Evolutionary conservation across 2,888 invertebrate genomes (phyloP).

Genomic region (Oxyteleia sp.): DNA sequence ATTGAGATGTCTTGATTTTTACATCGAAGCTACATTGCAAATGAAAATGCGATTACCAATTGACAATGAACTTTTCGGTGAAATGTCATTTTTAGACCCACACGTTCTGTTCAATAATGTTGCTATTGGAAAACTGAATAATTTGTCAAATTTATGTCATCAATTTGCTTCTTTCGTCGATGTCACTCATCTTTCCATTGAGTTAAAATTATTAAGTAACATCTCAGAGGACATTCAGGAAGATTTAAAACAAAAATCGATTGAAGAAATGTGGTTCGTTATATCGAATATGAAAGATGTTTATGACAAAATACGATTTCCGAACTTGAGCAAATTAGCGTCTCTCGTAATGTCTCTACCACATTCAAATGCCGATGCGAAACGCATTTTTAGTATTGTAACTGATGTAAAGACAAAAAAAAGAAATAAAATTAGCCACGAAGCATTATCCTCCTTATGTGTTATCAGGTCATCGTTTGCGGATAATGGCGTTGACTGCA

Average conservation of each 20-base stretch:
- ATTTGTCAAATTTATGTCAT: not conserved
- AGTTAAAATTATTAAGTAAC: not conserved
- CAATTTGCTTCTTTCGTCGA: not conserved
- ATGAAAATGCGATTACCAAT: not conserved
- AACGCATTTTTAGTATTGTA: slow-evolving; percentile 4
- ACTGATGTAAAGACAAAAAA: no score
- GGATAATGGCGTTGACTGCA: no score
- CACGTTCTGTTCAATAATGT: not conserved
- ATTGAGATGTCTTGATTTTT: slow-evolving; percentile 1
- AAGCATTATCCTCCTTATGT: no score
- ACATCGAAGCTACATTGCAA: not conserved
- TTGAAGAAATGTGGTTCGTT: not conserved
- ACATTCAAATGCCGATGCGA: not conserved
- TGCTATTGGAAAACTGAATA: not conserved
- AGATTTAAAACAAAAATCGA: not conserved
- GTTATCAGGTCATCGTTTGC: no score
- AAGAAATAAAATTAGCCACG: no score
- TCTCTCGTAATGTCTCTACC: not conserved
- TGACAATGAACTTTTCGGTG: not conserved
- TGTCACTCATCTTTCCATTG: not conserved
- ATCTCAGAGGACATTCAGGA: not conserved
- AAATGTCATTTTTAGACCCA: slow-evolving; percentile 2
- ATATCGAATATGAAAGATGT: not conserved
- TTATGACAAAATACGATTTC: not conserved
- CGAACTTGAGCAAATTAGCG: not conserved